phyloP scores from a whole-genome alignment of 2,113 vertebrate species.

The Aspidoscelis tigris region DNA sequence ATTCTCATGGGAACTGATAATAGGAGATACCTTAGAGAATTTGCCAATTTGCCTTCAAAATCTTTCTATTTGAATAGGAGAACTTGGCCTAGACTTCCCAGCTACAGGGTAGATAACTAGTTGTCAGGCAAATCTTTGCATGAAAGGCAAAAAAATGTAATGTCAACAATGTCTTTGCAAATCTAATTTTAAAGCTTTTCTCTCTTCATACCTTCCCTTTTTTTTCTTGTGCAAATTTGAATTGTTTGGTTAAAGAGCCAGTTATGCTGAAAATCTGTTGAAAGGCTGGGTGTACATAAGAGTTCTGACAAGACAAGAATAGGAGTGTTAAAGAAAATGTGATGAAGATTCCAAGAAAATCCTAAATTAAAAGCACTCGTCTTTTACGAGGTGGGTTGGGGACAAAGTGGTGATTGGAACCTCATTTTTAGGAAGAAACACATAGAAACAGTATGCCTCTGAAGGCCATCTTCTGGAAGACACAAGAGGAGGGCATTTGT shows the following conservation, averaged over 20 bases:
- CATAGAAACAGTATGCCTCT: no score
- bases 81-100: background rate
- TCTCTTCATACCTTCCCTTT: background rate
- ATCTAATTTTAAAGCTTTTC: background rate
- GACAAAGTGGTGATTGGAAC: no score
- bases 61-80: background rate
- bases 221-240: fast-evolving
- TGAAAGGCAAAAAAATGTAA: background rate
- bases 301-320: background rate
- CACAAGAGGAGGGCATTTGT: no score
- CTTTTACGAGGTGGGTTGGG: no score
- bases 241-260: background rate
- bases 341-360: background rate
- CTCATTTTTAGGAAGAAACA: no score
- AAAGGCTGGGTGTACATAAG: background rate
- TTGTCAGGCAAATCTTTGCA: fast-evolving
- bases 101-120: background rate
- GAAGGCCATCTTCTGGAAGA: no score
- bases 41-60: background rate
- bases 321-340: background rate
- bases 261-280: background rate
- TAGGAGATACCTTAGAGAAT: background rate
- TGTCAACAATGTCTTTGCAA: background rate
- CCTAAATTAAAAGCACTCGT: no score
- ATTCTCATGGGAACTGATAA: background rate